Base-by-base conservation (phyloP, 2,113 vertebrate genomes). In the Arvicanthis niloticus region DNA sequence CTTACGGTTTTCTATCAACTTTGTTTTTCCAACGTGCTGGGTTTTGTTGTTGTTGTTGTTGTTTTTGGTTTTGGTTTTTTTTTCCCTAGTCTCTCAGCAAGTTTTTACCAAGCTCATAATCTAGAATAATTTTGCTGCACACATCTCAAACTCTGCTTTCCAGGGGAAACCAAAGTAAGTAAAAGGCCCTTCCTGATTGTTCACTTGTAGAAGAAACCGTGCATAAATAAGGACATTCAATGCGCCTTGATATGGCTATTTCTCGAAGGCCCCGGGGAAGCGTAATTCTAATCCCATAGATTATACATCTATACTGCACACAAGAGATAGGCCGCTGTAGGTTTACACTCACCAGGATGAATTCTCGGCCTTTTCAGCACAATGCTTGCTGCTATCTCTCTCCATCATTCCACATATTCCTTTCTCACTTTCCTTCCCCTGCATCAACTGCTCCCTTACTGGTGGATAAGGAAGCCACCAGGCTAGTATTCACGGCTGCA, bases 381-480 rank as follows among this genome's bases (percentile, higher is more conserved):
- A 29, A 78, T 12, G 17, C 5, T 17, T 34, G 34, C 37, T 65
- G 37, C 31, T 29, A 68, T 56, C 51, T 21, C 16, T 21, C 24
- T 75, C 10, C 1, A 11, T 77, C 40, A 4, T 2, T 13, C 24
- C 15, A 13, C 4, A 17, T 1, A 12, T 22, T 70, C 11, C 0
- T 21, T 34, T 84, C 68, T 62, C 82, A 10, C 26, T 77, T 48
- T 29, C 68, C 89, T 56, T 24, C 26, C 21, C 11, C 2, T 78
- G 22, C 51, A 8, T n/a, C 22, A 53, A 58, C 34, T 37, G 24
- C 10, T 8, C 31, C 26, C 42, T 72, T 24, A 8, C 29, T 40
- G 17, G 56, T 80, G 80, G 53, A 58, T 80, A 58, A 45, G 4
- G n/a, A 85, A 76, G 2, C 16, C n/a, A 37, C 24, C 0, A 42